Percentiles rank a stretch among this genome's conserved stretches.
phyloP scores from a whole-genome alignment of 2,113 vertebrate species.

The Nannospalax galili region DNA sequence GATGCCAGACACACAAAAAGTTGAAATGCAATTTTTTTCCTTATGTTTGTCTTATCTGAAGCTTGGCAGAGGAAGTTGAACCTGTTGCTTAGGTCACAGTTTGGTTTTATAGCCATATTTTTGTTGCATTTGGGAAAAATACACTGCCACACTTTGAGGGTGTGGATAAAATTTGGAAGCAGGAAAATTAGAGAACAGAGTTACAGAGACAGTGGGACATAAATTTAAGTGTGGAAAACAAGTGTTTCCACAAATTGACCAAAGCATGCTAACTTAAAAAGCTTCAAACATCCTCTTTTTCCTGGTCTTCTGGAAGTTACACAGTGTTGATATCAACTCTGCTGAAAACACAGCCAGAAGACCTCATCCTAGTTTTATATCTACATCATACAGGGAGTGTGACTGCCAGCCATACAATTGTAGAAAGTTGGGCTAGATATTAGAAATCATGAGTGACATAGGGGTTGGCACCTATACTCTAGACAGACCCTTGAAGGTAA shows the following conservation, averaged over 20 bases:
- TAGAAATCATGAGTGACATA: background rate
- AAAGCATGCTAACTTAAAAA: background rate
- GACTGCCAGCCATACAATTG: background rate
- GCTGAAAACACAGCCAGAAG: background rate
- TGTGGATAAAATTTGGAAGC: conserved; percentile 17
- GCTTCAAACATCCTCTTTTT: background rate
- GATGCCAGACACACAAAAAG: background rate
- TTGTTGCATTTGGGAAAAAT: background rate
- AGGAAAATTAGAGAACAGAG: background rate
- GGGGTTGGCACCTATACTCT: background rate
- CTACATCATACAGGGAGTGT: background rate
- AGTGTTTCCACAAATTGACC: background rate
- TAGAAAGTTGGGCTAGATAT: background rate
- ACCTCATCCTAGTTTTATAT: background rate
- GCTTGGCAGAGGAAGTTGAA: conserved; percentile 16
- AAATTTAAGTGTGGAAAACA: conserved; percentile 34
- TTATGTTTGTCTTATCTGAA: conserved; percentile 26
- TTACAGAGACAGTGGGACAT: background rate
- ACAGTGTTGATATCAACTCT: background rate
- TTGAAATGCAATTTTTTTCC: conserved; percentile 20
- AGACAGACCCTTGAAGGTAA: background rate
- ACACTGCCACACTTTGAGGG: background rate
- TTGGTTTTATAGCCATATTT: conserved; percentile 44
- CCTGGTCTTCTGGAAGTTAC: background rate
- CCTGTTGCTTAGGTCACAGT: conserved; percentile 3